Evolutionary conservation across 2,888 invertebrate genomes (phyloP).

Genomic region (Hedychridium roseum): DNA sequence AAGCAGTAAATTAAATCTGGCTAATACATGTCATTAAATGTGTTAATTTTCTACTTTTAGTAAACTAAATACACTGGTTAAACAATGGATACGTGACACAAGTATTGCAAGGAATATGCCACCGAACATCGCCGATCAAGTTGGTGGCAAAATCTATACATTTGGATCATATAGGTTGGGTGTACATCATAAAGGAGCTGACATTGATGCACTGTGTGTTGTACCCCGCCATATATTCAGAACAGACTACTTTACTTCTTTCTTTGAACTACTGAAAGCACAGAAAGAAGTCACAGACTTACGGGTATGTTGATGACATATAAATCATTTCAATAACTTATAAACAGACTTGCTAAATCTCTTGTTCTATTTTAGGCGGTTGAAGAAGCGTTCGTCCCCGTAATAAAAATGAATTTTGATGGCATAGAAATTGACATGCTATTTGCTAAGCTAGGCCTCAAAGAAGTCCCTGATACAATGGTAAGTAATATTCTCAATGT

Average conservation of each 20-base stretch:
- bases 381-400: slow-evolving; percentile 98
- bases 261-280: slow-evolving; percentile 87
- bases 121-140: slow-evolving; percentile 84
- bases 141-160: slow-evolving; percentile 99
- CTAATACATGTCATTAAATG: slow-evolving; percentile 1
- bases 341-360: too few relatives aligned
- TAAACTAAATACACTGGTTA: slow-evolving; percentile 88
- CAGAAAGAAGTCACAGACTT: slow-evolving; percentile 87
- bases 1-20: background rate
- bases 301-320: slow-evolving; percentile 69
- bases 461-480: slow-evolving; percentile 88
- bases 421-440: slow-evolving; percentile 98
- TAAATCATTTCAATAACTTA: too few relatives aligned
- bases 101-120: slow-evolving; percentile 93
- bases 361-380: slow-evolving; percentile 74
- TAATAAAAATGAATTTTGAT: slow-evolving; percentile 99
- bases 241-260: slow-evolving; percentile 93
- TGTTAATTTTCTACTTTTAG: slow-evolving; percentile 63
- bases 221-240: slow-evolving; percentile 96
- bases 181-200: slow-evolving; percentile 97
- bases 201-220: slow-evolving; percentile 98
- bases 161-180: slow-evolving; percentile 97
- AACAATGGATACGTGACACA: slow-evolving; percentile 92
- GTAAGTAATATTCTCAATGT: slow-evolving; percentile 46
- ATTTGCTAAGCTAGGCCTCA: slow-evolving; percentile 93